These are phyloP conservation scores for Chamaetylas fuelleborni DNA, from an alignment of 2,113 vertebrate species.

Conservation along the genomic window DNA sequence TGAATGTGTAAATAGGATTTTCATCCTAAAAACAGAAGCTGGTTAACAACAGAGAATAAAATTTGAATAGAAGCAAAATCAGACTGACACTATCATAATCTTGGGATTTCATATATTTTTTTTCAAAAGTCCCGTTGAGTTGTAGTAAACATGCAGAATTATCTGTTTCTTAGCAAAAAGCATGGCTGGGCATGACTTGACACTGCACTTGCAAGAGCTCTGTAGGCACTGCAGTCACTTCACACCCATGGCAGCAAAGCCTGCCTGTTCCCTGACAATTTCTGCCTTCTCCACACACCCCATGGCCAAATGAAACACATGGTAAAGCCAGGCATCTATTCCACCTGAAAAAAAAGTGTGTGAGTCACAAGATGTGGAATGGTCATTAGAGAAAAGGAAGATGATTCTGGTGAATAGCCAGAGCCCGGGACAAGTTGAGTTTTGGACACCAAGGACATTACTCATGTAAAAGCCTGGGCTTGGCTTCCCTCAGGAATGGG, in stretches of 20 bases:
- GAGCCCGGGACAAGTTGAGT: slow-evolving; percentile 25
- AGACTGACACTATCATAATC: background rate
- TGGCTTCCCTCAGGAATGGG: slow-evolving; percentile 24
- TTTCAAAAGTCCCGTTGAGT: background rate
- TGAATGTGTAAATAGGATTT: background rate
- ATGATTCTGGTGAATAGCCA: background rate
- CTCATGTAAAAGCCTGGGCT: slow-evolving; percentile 9
- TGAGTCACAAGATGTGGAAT: background rate
- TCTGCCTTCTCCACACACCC: background rate
- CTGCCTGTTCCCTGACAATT: background rate
- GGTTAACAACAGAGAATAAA: background rate
- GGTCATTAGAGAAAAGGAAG: background rate
- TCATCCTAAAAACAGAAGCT: background rate
- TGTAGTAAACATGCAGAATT: background rate
- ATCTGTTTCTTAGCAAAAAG: background rate
- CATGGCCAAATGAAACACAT: rapidly evolving
- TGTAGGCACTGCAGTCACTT: background rate
- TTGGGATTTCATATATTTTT: background rate
- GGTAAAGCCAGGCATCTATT: background rate
- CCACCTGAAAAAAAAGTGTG: background rate
- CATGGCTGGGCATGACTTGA: background rate
- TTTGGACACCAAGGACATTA: slow-evolving; percentile 45
- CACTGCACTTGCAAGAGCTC: background rate
- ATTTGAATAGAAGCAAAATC: background rate
- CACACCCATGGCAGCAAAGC: background rate